These are phyloP conservation scores for Antitype chi DNA, from an alignment of 2,888 invertebrate species.

Conservation along the genomic window DNA sequence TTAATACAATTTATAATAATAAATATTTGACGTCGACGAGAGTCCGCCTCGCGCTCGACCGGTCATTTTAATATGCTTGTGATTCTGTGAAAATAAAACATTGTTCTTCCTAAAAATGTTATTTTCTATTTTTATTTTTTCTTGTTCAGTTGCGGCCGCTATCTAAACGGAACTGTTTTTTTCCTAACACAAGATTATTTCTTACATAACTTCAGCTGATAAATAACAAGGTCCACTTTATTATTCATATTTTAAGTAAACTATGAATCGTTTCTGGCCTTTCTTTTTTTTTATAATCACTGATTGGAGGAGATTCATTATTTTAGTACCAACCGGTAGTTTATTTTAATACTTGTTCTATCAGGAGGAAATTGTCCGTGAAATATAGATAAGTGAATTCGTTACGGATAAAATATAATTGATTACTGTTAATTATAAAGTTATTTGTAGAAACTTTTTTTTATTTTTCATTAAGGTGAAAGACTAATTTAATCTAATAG, in stretches of 20 bases:
- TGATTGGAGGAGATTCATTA: neutral
- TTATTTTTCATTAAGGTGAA: neutral
- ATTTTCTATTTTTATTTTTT: neutral
- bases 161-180: too few species aligned
- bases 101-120: neutral
- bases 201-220: slow-evolving; percentile 2
- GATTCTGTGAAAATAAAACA: neutral
- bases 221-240: neutral
- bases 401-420: neutral
- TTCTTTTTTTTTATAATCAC: slow-evolving; percentile 28
- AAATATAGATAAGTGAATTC: slow-evolving; percentile 8
- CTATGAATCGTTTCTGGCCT: slow-evolving; percentile 2
- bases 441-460: neutral
- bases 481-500: too few species aligned
- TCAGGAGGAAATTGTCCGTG: slow-evolving; percentile 2
- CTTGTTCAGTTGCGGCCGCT: too few species aligned
- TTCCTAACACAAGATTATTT: too few species aligned
- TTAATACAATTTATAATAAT: too few species aligned
- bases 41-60: too few species aligned
- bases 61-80: too few species aligned
- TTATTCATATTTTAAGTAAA: slow-evolving; percentile 33
- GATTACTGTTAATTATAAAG: neutral
- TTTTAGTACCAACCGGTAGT: slow-evolving; percentile 3
- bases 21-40: too few species aligned
- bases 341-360: neutral